Conservation (phyloP, 2,888 invertebrate genomes). For the Megaustenia siamemsis region DNA sequence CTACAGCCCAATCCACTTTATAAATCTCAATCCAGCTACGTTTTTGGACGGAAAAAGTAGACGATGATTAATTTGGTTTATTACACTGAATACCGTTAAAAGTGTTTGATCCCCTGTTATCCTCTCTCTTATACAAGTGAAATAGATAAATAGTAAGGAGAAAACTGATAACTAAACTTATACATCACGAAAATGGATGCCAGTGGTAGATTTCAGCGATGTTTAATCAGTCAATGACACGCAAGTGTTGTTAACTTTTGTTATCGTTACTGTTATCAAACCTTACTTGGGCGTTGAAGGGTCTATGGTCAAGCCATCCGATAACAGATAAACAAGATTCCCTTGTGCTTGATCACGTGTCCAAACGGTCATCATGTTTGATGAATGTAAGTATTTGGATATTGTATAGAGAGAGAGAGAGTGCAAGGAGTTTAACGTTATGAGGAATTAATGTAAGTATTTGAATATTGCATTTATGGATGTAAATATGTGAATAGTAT, state of each 20-base stretch:
- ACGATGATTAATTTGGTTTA: too few species aligned
- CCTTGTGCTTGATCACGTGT: neutral
- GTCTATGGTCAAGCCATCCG: neutral
- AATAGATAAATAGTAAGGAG: too few species aligned
- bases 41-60: too few species aligned
- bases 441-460: too few species aligned
- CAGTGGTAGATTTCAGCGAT: neutral
- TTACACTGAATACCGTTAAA: too few species aligned
- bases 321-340: neutral
- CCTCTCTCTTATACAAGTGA: too few species aligned
- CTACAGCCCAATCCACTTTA: neutral
- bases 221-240: neutral
- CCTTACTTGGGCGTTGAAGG: neutral
- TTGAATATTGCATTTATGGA: too few species aligned
- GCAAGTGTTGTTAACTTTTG: neutral
- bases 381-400: neutral
- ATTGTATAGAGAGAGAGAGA: too few species aligned
- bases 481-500: too few species aligned
- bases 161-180: neutral
- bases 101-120: too few species aligned
- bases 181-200: neutral
- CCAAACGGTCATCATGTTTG: neutral
- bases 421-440: too few species aligned
- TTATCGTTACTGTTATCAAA: neutral
- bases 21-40: neutral